These are phyloP conservation scores for Micropoecilia bifurca DNA, from an alignment of 2,797 vertebrate species.

Conservation along the genomic window DNA sequence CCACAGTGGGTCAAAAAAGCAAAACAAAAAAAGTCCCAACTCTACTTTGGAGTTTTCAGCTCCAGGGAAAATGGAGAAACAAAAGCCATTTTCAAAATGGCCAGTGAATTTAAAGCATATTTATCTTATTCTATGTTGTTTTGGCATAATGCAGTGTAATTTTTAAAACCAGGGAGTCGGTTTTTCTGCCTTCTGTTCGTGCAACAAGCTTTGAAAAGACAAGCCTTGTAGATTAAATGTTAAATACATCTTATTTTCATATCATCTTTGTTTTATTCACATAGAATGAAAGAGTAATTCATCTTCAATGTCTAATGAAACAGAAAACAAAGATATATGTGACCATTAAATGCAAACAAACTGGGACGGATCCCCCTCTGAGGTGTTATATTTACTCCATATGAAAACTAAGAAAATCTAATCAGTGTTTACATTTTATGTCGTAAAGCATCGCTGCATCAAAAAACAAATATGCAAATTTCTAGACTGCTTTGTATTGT, in stretches of 20 bases:
- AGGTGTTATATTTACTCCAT: background rate
- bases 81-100: background rate
- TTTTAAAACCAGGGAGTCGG: background rate
- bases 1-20: slow-evolving; percentile 3
- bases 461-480: background rate
- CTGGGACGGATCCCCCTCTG: background rate
- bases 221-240: background rate
- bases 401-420: slow-evolving; percentile 1
- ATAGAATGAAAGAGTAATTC: background rate
- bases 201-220: background rate
- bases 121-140: background rate
- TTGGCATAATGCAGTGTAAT: background rate
- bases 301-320: background rate
- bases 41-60: slow-evolving; percentile 26
- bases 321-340: background rate
- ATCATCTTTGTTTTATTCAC: background rate
- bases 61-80: background rate
- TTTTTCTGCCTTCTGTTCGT: background rate
- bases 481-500: background rate
- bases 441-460: background rate
- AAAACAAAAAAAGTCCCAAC: background rate
- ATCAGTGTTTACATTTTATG: background rate
- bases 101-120: background rate
- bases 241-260: background rate
- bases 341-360: background rate